phyloP scores from a whole-genome alignment of 1,140 invertebrate species.

The Diplogasteroides magnus region DNA sequence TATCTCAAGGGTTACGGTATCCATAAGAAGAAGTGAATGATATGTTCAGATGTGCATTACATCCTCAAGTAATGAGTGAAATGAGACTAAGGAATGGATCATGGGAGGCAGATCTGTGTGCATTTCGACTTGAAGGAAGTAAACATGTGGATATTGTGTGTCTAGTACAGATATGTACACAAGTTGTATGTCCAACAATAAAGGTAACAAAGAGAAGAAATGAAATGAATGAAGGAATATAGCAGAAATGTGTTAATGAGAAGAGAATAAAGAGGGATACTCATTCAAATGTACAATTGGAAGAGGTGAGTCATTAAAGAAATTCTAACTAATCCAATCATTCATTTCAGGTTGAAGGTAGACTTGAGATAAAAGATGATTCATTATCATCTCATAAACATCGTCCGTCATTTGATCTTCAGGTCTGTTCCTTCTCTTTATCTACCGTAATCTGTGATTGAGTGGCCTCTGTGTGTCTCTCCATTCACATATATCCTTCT shows the following conservation, averaged over 20 bases:
- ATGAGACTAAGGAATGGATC: constrained; percentile 13
- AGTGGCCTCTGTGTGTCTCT: not conserved
- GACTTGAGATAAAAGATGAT: not conserved
- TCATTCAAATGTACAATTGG: not conserved
- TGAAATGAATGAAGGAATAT: not conserved
- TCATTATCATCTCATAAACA: not conserved
- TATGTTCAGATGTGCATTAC: constrained; percentile 14
- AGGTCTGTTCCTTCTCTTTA: no score
- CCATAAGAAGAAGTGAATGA: no score
- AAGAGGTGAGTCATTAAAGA: constrained; percentile 3
- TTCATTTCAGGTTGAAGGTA: not conserved
- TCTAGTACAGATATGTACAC: constrained; percentile 14
- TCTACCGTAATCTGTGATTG: no score
- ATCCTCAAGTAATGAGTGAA: constrained; percentile 18
- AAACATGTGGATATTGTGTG: constrained; percentile 23
- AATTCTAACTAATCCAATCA: not conserved
- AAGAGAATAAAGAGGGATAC: constrained; percentile 11
- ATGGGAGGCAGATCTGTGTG: constrained; percentile 22
- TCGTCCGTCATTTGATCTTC: no score
- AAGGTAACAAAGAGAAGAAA: not conserved
- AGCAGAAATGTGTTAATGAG: no score
- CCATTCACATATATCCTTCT: not conserved
- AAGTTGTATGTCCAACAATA: constrained; percentile 4
- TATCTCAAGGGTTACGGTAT: constrained; percentile 13
- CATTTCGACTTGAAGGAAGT: constrained; percentile 22